Conservation (phyloP, 2,888 invertebrate species). For the Epirrhoe alternata region DNA sequence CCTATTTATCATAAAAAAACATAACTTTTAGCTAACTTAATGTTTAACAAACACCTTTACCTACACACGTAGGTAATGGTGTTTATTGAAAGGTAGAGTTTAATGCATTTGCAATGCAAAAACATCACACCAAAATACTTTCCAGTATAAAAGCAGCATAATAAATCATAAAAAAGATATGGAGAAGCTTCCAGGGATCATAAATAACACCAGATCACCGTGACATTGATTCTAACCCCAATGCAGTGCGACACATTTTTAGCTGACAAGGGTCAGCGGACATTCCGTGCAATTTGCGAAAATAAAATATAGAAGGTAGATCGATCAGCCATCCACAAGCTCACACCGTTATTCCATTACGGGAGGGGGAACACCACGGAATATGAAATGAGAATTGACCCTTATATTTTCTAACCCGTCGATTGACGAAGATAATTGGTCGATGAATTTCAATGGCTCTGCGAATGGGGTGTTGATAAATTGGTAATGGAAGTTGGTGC, state of each 20-base stretch:
- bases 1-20: too few species aligned
- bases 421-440: slow-evolving; percentile 54
- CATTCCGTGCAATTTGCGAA: slow-evolving; percentile 76
- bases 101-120: background rate
- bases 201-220: slow-evolving; percentile 34
- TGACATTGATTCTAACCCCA: slow-evolving; percentile 40
- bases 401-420: slow-evolving; percentile 63
- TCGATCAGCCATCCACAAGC: slow-evolving; percentile 67
- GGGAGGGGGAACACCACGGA: slow-evolving; percentile 61
- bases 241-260: slow-evolving; percentile 59
- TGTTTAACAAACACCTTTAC: background rate
- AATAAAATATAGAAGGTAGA: slow-evolving; percentile 75
- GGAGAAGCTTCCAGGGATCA: slow-evolving; percentile 16
- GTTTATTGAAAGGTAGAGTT: background rate
- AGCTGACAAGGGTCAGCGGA: slow-evolving; percentile 75
- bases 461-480: slow-evolving; percentile 34
- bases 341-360: slow-evolving; percentile 83
- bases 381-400: slow-evolving; percentile 78
- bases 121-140: slow-evolving; percentile 25
- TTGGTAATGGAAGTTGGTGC: slow-evolving; percentile 25
- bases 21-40: background rate
- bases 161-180: slow-evolving; percentile 30
- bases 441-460: slow-evolving; percentile 44
- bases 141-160: slow-evolving; percentile 13
- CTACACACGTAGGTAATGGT: background rate